Evolutionary conservation across 2,113 vertebrate species (phyloP), one percentile per base, ranked within the genome.

Genomic region (Apteryx mantelli): DNA sequence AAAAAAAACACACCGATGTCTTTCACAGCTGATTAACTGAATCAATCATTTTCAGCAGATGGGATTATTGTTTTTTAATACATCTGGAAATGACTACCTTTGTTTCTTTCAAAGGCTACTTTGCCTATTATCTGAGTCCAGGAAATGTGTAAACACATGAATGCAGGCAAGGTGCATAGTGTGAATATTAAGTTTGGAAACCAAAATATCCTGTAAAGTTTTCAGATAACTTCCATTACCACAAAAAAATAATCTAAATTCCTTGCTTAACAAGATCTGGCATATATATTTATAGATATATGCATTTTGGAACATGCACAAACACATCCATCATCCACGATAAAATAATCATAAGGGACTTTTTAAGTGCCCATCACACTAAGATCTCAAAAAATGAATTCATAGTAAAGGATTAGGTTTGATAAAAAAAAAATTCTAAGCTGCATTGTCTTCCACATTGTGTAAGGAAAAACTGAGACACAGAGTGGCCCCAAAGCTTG

Each of bases 1-100:
- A 87, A 82, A 87, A n/a, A 52, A 81, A 82, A 63, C 9, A 63
- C 75, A 88, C 38, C 1, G 0, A 21, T 91, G n/a, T 16, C 7
- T 89, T 95, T 96, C 68, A 75, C 12, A 69, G 15, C n/a, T 89
- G 58, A 75, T 91, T 86, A 48, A 52, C 30, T 32, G 7, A 55
- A 69, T 91, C 52, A 79, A 26, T 21, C 0, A 5, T 83, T 90
- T 93, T 60, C 73, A 81, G 44, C 25, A 5, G 90, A 74, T 65
- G 20, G 6, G 42, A 52, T 74, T 64, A 25, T 2, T 87, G 55
- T 58, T 66, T 80, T 70, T 83, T 68, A 32, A 55, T 71, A 32
- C 42, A 63, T 64, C 25, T 68, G 44, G 11, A 18, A 69, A 77
- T 44, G 82, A 87, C 7, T 34, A 44, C 2, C 2, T 82, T 85